Evolutionary conservation across 2,797 vertebrate genomes (phyloP).

Genomic region (Pseudomugil tenellus): DNA sequence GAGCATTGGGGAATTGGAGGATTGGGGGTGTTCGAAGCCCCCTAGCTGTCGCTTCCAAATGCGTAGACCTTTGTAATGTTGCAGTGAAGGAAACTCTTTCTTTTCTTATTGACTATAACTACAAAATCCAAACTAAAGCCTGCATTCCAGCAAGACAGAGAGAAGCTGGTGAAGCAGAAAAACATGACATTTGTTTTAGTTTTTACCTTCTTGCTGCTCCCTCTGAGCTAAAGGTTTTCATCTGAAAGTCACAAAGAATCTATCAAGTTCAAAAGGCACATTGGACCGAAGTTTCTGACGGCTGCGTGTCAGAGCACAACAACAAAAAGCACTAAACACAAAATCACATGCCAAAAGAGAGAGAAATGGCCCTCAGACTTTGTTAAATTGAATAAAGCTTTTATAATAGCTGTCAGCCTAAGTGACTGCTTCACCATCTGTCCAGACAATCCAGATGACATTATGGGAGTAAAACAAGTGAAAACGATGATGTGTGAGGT

Average conservation of each 20-base stretch:
- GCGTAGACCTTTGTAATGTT: no score
- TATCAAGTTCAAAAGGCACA: not conserved
- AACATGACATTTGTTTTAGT: no score
- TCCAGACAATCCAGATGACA: slow-evolving; percentile 36
- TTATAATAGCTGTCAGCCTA: slow-evolving; percentile 35
- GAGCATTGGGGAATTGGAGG: no score
- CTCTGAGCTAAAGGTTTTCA: not conserved
- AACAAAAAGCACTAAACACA: no score
- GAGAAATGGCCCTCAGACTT: slow-evolving; percentile 3
- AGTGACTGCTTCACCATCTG: slow-evolving; percentile 54
- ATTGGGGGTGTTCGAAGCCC: no score
- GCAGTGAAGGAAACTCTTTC: no score
- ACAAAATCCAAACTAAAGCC: no score
- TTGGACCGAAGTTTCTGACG: not conserved
- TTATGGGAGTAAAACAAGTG: slow-evolving; percentile 52
- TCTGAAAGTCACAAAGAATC: not conserved
- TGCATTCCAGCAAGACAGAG: no score
- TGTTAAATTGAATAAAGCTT: slow-evolving; percentile 46
- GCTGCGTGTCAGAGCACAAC: not conserved
- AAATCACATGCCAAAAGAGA: slow-evolving; percentile 1
- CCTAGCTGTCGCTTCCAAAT: no score
- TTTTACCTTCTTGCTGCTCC: no score
- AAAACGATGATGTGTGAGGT: slow-evolving; percentile 64
- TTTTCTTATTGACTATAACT: no score
- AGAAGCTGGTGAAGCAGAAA: no score